Evolutionary conservation across 1,140 invertebrate genomes (phyloP).

Genomic region (Lordiphosa stackelbergi): DNA sequence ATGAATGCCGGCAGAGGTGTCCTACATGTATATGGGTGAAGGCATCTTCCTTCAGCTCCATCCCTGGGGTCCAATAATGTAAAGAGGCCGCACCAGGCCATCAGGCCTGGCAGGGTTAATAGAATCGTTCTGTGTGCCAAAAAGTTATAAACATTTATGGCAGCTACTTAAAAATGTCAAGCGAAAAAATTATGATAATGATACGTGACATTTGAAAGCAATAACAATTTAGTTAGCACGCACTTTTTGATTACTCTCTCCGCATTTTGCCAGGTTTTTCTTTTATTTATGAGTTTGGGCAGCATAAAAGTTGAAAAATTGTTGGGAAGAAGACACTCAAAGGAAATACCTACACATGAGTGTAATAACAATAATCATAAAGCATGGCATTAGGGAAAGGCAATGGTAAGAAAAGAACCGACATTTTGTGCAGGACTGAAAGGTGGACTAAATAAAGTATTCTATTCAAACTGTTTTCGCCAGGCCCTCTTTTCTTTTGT

Average conservation of each 20-base stretch:
- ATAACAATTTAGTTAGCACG: conserved; percentile 74
- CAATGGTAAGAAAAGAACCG: neutral
- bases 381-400: conserved; percentile 19
- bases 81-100: conserved; percentile 35
- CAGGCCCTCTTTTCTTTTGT: no score
- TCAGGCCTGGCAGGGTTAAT: conserved; percentile 47
- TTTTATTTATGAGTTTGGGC: conserved; percentile 61
- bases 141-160: conserved; percentile 75
- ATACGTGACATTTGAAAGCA: conserved; percentile 75
- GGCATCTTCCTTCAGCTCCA: conserved; percentile 1
- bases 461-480: no score
- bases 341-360: conserved; percentile 35
- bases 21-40: conserved; percentile 28
- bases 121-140: conserved; percentile 45
- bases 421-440: no score
- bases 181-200: conserved; percentile 75
- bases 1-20: conserved; percentile 59
- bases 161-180: conserved; percentile 74
- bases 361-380: conserved; percentile 64
- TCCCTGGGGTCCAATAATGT: conserved; percentile 63
- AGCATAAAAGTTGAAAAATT: conserved; percentile 71
- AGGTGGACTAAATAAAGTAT: no score
- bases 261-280: conserved; percentile 14
- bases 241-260: conserved; percentile 66
- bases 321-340: conserved; percentile 42